Evolutionary conservation across 2,797 vertebrate genomes (phyloP).

Genomic region (Ceryle rudis): DNA sequence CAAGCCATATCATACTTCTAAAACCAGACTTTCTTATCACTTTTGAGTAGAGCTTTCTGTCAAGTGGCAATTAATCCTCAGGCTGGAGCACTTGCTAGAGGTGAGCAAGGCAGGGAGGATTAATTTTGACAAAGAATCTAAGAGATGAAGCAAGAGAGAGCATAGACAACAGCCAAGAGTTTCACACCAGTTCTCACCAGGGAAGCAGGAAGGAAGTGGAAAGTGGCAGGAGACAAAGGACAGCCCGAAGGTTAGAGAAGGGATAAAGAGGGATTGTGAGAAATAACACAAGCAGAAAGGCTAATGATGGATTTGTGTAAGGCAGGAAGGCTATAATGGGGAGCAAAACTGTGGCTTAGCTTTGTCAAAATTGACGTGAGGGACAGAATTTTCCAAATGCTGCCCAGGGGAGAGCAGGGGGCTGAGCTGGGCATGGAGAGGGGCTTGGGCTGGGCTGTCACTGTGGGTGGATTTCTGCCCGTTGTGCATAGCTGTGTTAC

Average conservation of each 20-base stretch:
- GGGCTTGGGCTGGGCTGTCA: background rate
- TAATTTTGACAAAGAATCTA: background rate
- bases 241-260: conserved; percentile 2
- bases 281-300: conserved; percentile 12
- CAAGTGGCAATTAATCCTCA: background rate
- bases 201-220: conserved; percentile 29
- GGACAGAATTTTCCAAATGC: background rate
- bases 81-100: background rate
- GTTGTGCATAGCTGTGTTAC: accelerated
- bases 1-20: background rate
- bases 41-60: background rate
- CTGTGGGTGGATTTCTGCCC: background rate
- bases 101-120: background rate
- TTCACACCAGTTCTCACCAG: background rate
- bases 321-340: background rate
- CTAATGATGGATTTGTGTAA: conserved; percentile 26
- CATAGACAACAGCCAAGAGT: background rate
- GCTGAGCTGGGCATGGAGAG: background rate
- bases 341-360: background rate
- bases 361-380: background rate
- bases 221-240: conserved; percentile 34
- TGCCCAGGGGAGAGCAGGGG: background rate
- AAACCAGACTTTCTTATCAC: background rate
- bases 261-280: conserved; percentile 36
- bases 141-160: background rate